Base-by-base conservation (phyloP, 2,888 invertebrate species). In the Meiosimyza platycephala region DNA sequence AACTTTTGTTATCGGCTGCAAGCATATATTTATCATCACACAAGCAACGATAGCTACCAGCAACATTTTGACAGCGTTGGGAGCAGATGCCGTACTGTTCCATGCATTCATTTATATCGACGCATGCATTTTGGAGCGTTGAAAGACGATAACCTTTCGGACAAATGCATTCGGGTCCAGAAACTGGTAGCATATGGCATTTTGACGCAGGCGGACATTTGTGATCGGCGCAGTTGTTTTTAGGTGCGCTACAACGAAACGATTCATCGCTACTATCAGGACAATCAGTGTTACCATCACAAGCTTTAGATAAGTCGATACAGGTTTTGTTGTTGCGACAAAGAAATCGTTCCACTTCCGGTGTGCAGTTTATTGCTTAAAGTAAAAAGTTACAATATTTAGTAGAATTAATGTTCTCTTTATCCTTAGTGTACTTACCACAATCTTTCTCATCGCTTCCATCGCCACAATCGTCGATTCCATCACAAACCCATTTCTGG, bases 261-360 rank as follows among this genome's bases (percentile, higher is more conserved):
- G 89, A 88, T 85, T 93, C 93, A 83, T 93, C 93, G 12, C 91
- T 90, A 50, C 85, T 86, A 85, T 93, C 92, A 0, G 88, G 85
- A 79, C 93, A 93, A 72, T 93, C 88, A 0, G 81, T 50, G 4
- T 81, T 84, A 0, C 86, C 88, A 80, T 93, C 89, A 78, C 93
- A 93, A 1, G 90, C 88, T 67, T 88, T 79, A 0, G 81, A 76
- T 2, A 90, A 74, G 1, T 85, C 77, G 28, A 93, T 85, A 78
- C 93, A 93, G n/a, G 87, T 88, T 12, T 82, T 81, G 52, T 88
- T 89, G 78, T 90, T 87, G 6, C 82, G 80, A 76, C 92, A 92
- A 9, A 90, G 83, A 78, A 89, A 92, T 70, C 88, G 86, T 0
- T 87, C 83, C 22, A 88, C 81, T 40, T 89, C 87, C 13, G 88